Evolutionary conservation across 2,888 invertebrate genomes (phyloP), one percentile per base, ranked within the genome.

Genomic region (Allophyes oxyacanthae): DNA sequence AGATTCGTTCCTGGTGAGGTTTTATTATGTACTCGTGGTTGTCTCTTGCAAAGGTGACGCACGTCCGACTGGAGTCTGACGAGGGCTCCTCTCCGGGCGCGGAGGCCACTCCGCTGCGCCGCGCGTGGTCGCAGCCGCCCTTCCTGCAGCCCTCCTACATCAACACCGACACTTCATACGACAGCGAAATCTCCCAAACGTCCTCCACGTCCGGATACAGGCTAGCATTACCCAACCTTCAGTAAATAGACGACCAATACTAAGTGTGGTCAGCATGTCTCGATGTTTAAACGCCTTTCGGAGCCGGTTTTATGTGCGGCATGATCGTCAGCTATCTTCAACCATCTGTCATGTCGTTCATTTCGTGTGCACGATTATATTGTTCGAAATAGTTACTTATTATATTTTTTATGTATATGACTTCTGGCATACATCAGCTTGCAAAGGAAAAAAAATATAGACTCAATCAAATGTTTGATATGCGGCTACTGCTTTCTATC

Each of bases 141-240:
- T 82, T 86, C 49, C 81, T 89, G 11, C 84, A 82, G 48, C 86
- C 88, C 3, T 64, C 83, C 52, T 75, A 75, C 69, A 66, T 76
- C 60, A 91, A 87, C 69, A 95, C 96, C 0, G 97, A 97, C 87
- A 95, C 97, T 2, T 97, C 97, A 0, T 97, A 97, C 95, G 97
- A 97, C 86, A 97, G 97, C 83, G 96, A 97, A 84, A 95, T 97
- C 59, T 97, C 97, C 3, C 97, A 97, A 86, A 97, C 97, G 0
- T 97, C 98, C 0, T 98, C 97, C 73, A 98, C 98, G 13, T 98
- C 98, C 0, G 98, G 97, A 63, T 97, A 97, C 88, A 97, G 97
- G 85, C 96, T 94, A 85, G 95, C 67, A 83, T 90, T 54, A 68
- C 62, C 75, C 53, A 75, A 58, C 32, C 62, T 70, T 67, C 80